These are phyloP conservation scores for Zelleria hepariella DNA, from an alignment of 2,888 invertebrate genomes.

Conservation along the genomic window DNA sequence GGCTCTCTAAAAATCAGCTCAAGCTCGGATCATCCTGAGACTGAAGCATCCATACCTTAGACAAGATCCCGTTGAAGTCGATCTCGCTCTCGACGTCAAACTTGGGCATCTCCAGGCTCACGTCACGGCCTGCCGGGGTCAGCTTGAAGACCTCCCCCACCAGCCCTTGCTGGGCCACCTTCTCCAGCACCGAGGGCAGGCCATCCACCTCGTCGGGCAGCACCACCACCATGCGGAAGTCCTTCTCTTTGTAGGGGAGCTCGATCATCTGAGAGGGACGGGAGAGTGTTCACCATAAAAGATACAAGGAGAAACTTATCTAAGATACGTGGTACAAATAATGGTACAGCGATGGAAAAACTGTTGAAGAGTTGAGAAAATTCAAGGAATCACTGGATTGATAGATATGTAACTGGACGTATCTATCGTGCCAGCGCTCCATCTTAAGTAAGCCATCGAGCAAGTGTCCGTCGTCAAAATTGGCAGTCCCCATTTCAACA, in stretches of 20 bases:
- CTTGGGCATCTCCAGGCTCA: conserved; percentile 35
- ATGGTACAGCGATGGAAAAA: no score
- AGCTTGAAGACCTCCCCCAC: conserved; percentile 30
- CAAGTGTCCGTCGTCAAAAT: no score
- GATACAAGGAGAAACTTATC: no score
- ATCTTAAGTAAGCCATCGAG: no score
- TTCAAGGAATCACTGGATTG: no score
- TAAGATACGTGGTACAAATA: no score
- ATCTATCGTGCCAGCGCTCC: no score
- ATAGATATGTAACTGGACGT: no score
- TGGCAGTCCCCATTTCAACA: no score
- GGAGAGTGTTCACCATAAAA: neutral
- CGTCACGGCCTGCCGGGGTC: conserved; percentile 17
- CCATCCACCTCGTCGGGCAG: conserved; percentile 37
- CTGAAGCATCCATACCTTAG: conserved; percentile 24
- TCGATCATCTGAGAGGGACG: conserved; percentile 30
- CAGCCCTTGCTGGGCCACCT: conserved; percentile 28
- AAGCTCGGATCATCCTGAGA: neutral
- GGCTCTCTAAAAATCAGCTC: neutral
- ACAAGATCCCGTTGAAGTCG: conserved; percentile 31
- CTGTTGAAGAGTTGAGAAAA: no score
- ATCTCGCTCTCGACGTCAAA: conserved; percentile 33
- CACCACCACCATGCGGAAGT: conserved; percentile 42
- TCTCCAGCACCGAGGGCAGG: conserved; percentile 29
- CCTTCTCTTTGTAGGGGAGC: conserved; percentile 37